Base-by-base conservation (phyloP, 2,113 vertebrate species). In the Eudyptes chrysolophus region DNA sequence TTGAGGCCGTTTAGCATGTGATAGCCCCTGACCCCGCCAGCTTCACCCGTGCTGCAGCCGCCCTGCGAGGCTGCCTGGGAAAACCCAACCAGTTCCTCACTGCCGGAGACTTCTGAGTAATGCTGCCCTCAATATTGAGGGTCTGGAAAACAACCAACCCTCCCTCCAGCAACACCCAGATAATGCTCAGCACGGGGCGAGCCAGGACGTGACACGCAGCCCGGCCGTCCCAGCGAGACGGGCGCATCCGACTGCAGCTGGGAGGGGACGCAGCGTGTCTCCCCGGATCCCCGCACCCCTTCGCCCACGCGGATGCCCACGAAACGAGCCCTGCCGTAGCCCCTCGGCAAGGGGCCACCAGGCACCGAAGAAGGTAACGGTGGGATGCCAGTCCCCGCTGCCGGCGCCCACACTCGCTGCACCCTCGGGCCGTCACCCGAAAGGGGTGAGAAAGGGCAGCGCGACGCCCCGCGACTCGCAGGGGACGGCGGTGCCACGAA, bases 1-100 rank as follows among this genome's bases (percentile, higher is more conserved):
- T 49, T 0, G 0, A 51, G 25, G 15, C 52, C 8, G 1, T 18
- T 9, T 3, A 42, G 72, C n/a, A 26, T 1, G 1, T 3, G 29
- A 10, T 7, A 54, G 29, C 40, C 46, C 79, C 7, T 1, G 2
- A 26, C 20, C 30, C 60, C 4, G 0, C 24, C 79, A 66, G 51
- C 40, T 70, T 54, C 76, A 32, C 38, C 36, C 1, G 0, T 7
- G 20, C 60, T 40, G 38, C 46, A 54, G 40, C 70, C 11, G 3
- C 61, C 57, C 22, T 3, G 18, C 1, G 4, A 82, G 48, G 64
- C 34, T 2, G 0, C 24, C n/a, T 52, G 46, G 61, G 69, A 65
- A 92, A 92, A 75, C 51, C 66, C 70, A 54, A 49, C 70, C 34
- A 25, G 22, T 1, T 60, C 69, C 74, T 78, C 55, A 7, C 8